A percentile compares a stretch with the other conserved stretches of the same genome.
Evolutionary conservation across 2,888 invertebrate genomes (phyloP).

Genomic region (Metopia argyrocephala): DNA sequence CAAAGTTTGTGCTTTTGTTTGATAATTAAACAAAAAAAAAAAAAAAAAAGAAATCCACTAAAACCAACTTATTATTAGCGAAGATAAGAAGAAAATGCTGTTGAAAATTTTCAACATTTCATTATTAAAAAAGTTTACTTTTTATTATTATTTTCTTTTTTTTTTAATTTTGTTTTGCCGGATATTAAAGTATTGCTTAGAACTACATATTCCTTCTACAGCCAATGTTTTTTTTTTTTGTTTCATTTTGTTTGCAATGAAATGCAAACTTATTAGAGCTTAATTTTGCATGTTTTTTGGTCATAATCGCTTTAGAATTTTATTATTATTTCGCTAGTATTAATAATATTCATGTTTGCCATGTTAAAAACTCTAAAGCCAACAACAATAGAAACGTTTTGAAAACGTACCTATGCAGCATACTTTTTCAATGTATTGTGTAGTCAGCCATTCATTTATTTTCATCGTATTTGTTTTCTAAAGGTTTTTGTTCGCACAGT

Average conservation of each 20-base stretch:
- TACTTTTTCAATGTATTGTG: background rate
- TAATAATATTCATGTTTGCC: background rate
- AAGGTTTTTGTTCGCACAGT: background rate
- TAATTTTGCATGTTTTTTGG: constrained; percentile 9
- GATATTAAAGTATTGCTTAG: too few relatives aligned
- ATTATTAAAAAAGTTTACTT: background rate
- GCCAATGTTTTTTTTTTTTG: background rate
- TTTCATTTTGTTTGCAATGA: background rate
- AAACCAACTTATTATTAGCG: background rate
- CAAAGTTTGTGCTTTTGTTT: background rate
- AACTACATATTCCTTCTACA: too few relatives aligned
- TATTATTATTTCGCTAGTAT: constrained; percentile 27
- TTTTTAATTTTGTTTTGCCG: too few relatives aligned
- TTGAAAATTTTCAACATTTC: background rate
- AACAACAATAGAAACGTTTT: background rate
- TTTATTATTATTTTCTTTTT: too few relatives aligned
- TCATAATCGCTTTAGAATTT: constrained; percentile 41
- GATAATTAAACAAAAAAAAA: background rate
- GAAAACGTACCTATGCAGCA: background rate
- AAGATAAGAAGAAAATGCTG: background rate
- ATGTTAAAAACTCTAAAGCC: background rate
- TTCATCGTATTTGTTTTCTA: background rate
- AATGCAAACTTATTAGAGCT: background rate
- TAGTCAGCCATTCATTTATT: background rate
- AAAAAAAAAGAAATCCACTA: background rate